Base-by-base conservation (phyloP, 2,113 vertebrate genomes). In the Isurus oxyrinchus region DNA sequence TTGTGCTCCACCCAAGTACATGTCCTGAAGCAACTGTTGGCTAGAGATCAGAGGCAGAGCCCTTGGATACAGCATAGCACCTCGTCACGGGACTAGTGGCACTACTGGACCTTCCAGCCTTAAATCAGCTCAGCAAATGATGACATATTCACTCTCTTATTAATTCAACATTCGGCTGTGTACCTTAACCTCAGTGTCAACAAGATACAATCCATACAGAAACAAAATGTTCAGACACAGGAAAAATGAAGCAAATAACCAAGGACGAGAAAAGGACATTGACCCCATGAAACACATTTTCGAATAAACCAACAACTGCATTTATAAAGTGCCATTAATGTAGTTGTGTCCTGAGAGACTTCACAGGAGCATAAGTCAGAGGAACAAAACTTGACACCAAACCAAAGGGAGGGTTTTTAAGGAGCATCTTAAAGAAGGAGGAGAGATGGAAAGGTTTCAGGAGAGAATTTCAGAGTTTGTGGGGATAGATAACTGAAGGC, bases 171-270 rank as follows among this genome's bases (percentile, higher is more conserved):
- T 63, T 93, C 4, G 40, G 59, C 57, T 40, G 21, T 3, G 19
- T 63, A 35, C 59, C 57, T 63, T 93, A 63, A 93, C 59, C 57
- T 93, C 90, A 93, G 57, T n/a, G n/a, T n/a, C 90, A 40, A 14
- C 31, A 3, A 91, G 27, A 10, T 63, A 35, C 63, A 19, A 93
- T 35, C 57, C 57, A n/a, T 57, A 93, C 13, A 93, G 90, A n/a
- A 19, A 91, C 88, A 63, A 93, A 93, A 93, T 93, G 59, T 93
- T 93, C 90, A 63, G 90, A 93, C 16, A 7, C 35, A 61, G 90
- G 59, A 93, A 63, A 93, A 63, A 59, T 6, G 7, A 63, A 61
- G 59, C 57, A 93, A 93, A 93, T 63, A 63, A 59, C 8, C 61
- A 61, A 14, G 59, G 69, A 35, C 90, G 11, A 0, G 16, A 63